phyloP scores from a whole-genome alignment of 2,797 vertebrate genomes.

The Buceros bicornis region DNA sequence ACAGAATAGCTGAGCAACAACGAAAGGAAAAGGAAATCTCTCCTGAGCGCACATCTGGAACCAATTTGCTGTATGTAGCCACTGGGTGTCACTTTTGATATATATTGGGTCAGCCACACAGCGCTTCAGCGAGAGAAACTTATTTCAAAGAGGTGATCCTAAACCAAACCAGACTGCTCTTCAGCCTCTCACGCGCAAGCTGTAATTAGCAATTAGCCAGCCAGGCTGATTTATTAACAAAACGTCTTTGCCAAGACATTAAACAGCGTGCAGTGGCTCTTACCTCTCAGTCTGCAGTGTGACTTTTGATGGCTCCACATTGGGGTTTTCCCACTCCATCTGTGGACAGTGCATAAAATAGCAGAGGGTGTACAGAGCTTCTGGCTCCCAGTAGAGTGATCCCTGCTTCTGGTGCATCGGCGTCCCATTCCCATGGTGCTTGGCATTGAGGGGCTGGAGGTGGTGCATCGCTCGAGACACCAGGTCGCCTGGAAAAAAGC shows the following conservation, averaged over 20 bases:
- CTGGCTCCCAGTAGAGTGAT: constrained; percentile 93
- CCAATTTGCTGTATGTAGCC: constrained; percentile 71
- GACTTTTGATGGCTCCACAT: constrained; percentile 94
- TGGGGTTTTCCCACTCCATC: constrained; percentile 98
- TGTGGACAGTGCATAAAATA: constrained; percentile 99
- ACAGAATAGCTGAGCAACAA: constrained; percentile 67
- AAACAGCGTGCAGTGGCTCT: neutral
- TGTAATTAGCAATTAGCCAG: constrained; percentile 38
- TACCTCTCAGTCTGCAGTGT: constrained; percentile 95
- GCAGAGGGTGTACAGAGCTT: constrained; percentile 96
- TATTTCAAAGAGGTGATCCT: constrained; percentile 60
- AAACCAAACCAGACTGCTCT: constrained; percentile 39
- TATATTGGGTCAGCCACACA: constrained; percentile 65
- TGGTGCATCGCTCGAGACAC: constrained; percentile 96
- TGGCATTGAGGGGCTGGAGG: constrained; percentile 91
- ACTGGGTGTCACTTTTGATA: constrained; percentile 79
- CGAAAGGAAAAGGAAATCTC: constrained; percentile 58
- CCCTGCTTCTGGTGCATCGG: constrained; percentile 91
- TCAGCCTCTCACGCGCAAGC: neutral
- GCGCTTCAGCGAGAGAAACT: neutral
- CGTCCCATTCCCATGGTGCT: constrained; percentile 91
- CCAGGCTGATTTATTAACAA: neutral
- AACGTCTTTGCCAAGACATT: neutral
- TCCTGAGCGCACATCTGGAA: constrained; percentile 73
- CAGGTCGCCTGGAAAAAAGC: constrained; percentile 88